Evolutionary conservation across 2,797 vertebrate genomes (phyloP), one percentile per base, ranked within the genome.

Genomic region (Otolemur crassicaudatus): DNA sequence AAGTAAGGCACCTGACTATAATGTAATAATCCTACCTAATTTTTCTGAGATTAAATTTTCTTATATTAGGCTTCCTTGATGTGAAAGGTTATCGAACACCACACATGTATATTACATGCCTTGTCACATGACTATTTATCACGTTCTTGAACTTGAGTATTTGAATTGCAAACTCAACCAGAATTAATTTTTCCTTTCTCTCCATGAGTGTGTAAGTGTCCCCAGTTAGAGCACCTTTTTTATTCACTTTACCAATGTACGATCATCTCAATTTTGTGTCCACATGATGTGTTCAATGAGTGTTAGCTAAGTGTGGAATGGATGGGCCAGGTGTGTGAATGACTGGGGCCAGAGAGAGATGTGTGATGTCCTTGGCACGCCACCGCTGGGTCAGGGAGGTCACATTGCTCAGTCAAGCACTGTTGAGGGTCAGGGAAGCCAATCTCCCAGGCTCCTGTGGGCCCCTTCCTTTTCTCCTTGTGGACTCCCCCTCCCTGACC

Each of bases 21-120:
- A 79, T 53, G 4, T 58, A 29, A 49, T 19, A 25, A 58, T 37
- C 83, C 12, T 23, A 72, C 22, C 22, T 87, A 73, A 37, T 56
- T 93, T 88, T 92, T 46, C 63, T 46, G n/a, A 85, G 40, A 49
- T 67, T 85, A 79, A 81, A 56, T 77, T 46, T 73, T 88, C 37
- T 56, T 25, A 31, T 1, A 60, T 46, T 40, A 90, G 29, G 20
- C 49, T 90, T 63, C 56, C 67, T 85, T 73, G 87, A 34, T 4
- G 22, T 85, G n/a, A 80, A 85, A 37, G 14, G 3, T 82, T 95
- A 77, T 40, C n/a, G 56, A 69, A 53, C 16, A 75, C 1, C 20
- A 70, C 19, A 60, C 23, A 31, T 12, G 1, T 19, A 46, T 2
- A 12, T 60, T 77, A 23, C 60, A 27, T 61, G 88, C 8, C 17